Conservation (phyloP, 2,113 vertebrate genomes). For the Madoqua kirkii region DNA sequence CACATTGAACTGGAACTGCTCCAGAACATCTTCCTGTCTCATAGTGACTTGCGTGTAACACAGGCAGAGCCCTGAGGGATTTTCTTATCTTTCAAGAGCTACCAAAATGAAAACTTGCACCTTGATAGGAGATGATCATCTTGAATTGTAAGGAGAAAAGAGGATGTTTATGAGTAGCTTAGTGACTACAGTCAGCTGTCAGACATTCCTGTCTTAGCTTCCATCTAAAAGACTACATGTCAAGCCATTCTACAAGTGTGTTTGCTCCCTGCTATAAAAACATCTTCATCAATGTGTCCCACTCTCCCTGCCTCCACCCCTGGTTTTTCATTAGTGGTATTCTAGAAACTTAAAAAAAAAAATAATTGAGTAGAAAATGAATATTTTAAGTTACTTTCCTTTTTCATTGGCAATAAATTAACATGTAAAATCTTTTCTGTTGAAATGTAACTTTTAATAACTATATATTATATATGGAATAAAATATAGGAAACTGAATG, state of each 20-base stretch:
- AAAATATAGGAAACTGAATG: constrained; percentile 72
- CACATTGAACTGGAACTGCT: not conserved
- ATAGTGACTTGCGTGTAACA: not conserved
- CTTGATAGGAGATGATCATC: not conserved
- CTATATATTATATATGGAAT: constrained; percentile 71
- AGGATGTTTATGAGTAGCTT: not conserved
- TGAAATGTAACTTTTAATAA: constrained; percentile 72
- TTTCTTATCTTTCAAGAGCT: not conserved
- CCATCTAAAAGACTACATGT: constrained; percentile 34
- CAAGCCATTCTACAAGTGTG: constrained; percentile 36
- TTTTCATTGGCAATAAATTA: constrained; percentile 74
- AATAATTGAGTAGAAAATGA: constrained; percentile 55
- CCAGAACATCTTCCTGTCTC: not conserved
- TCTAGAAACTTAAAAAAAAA: constrained; percentile 63
- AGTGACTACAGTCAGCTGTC: not conserved
- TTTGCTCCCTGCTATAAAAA: constrained; percentile 58
- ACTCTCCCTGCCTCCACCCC: not conserved
- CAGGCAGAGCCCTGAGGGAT: not conserved
- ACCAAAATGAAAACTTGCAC: not conserved
- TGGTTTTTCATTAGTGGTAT: constrained; percentile 63
- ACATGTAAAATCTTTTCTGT: constrained; percentile 68
- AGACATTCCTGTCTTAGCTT: constrained; percentile 32
- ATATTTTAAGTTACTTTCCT: constrained; percentile 57
- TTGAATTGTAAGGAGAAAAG: constrained; percentile 11
- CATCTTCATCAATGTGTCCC: constrained; percentile 41